A percentile compares a stretch with the other conserved stretches of the same genome.
Conservation (phyloP, 2,888 invertebrate species). For the Cryptosula pallasiana region DNA sequence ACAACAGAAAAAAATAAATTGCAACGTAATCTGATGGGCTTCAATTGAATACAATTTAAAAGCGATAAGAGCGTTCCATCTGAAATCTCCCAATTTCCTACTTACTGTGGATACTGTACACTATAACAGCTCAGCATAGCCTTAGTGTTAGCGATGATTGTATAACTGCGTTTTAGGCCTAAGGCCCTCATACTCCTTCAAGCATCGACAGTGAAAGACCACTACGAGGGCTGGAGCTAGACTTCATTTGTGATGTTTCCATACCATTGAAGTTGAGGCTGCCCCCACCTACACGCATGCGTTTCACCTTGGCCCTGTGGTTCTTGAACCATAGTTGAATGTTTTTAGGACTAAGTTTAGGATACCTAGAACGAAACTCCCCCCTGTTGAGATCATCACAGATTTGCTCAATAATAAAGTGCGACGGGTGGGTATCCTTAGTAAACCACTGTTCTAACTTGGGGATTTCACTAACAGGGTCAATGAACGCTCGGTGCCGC, state of each 20-base stretch:
- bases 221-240: background rate
- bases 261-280: background rate
- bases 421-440: slow-evolving; percentile 96
- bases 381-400: slow-evolving; percentile 94
- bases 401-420: slow-evolving; percentile 93
- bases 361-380: slow-evolving; percentile 96
- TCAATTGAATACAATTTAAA: too few relatives aligned
- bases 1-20: too few relatives aligned
- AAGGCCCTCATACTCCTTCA: background rate
- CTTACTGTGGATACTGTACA: too few relatives aligned
- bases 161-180: too few relatives aligned
- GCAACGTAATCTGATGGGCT: too few relatives aligned
- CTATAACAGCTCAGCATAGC: too few relatives aligned
- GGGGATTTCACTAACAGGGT: slow-evolving; percentile 91
- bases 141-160: too few relatives aligned
- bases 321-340: slow-evolving; percentile 99
- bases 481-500: slow-evolving; percentile 96
- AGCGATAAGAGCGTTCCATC: too few relatives aligned
- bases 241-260: background rate
- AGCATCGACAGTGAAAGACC: background rate
- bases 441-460: slow-evolving; percentile 76
- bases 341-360: slow-evolving; percentile 95
- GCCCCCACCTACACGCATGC: slow-evolving; percentile 57
- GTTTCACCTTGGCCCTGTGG: slow-evolving; percentile 93
- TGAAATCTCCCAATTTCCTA: too few relatives aligned